A percentile compares a stretch with the other conserved stretches of the same genome.
These are phyloP conservation scores for Antedon mediterranea DNA, from an alignment of 53 echinoderm and acorn worm genomes.

Conservation along the genomic window DNA sequence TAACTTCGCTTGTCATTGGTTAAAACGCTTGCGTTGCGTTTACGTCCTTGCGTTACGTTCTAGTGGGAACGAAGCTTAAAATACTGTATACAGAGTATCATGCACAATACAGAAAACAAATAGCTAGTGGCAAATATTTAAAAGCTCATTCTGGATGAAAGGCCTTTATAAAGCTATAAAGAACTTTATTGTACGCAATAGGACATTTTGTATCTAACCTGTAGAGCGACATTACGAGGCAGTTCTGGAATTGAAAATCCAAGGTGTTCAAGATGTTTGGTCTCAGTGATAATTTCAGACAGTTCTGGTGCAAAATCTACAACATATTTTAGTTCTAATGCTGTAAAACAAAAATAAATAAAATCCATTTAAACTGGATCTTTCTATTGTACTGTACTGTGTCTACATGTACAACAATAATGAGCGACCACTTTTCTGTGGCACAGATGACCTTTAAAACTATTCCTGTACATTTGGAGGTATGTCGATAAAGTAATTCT, in stretches of 20 bases:
- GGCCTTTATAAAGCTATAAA: neutral
- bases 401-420: no score
- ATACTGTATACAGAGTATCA: neutral
- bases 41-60: no score
- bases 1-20: no score
- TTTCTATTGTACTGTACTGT: no score
- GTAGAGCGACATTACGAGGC: conserved; percentile 85
- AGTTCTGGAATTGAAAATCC: conserved; percentile 90
- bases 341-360: neutral
- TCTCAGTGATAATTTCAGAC: conserved; percentile 92
- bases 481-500: no score
- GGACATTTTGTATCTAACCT: conserved; percentile 47
- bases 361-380: no score
- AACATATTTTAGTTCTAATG: conserved; percentile 53
- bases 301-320: conserved; percentile 97
- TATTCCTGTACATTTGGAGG: no score
- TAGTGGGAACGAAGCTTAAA: no score
- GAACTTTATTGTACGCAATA: no score
- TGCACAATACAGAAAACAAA: neutral
- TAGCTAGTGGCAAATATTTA: neutral
- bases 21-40: no score
- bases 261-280: conserved; percentile 92
- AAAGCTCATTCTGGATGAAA: neutral
- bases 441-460: no score
- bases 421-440: no score